Evolutionary conservation across 2,797 vertebrate genomes (phyloP), one percentile per base, ranked within the genome.

Genomic region (Lates japonicus): DNA sequence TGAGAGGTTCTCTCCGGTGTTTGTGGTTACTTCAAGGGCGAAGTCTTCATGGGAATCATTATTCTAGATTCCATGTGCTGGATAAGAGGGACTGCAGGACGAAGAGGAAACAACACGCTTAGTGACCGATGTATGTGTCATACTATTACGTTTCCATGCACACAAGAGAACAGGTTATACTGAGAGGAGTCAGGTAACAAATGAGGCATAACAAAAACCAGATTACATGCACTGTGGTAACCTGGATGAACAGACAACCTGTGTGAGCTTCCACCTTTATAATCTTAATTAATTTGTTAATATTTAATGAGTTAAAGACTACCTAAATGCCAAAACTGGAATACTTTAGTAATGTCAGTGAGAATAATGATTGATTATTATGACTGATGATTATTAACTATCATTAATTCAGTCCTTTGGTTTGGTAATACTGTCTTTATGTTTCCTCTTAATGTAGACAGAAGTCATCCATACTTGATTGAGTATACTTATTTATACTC

Each of bases 31-130:
- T 95, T 94, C 81, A 95, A 57, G 75, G 95, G 95, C 0, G 95
- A 96, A 17, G 7, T 84, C 86, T 95, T 95, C 92, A 95, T 90
- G 42, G 95, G 95, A 84, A 96, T 96, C 95, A 96, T 96, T 92
- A 96, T 93, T 81, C 95, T 94, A 19, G 95, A 96, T 39, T 96
- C 95, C 94, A 96, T 95, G 91, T 95, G 93, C 81, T 95, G 95
- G 87, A 96, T 96, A 14, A 96, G 92, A 76, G 95, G 95, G 82
- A 96, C 95, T 96, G 89, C 42, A 16, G 39, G 46, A 66, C 3
- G 1, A 44, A 4, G 9, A 70, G 44, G 39, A 67, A 62, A 75
- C 22, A 77, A 64, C 5, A 59, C 9, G 13, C 3, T 77, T 16
- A 78, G 31, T 10, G 73, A 57, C 10, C 39, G 39, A 49, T 37